These are phyloP conservation scores for Thalassaphorura encarpata DNA, from an alignment of 1,140 invertebrate species.

Conservation along the genomic window DNA sequence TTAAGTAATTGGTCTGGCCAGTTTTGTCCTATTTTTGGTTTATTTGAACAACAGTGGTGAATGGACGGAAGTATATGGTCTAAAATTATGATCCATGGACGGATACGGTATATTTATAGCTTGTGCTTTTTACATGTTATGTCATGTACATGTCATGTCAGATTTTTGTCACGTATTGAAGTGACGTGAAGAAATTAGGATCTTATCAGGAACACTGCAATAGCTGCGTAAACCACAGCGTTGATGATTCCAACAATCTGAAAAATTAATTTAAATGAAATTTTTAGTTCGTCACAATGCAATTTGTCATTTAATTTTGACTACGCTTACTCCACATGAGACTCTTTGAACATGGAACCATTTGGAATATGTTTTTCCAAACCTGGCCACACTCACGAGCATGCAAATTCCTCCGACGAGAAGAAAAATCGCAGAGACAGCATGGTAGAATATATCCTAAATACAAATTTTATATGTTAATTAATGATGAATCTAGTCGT, in stretches of 20 bases:
- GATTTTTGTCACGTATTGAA: not conserved
- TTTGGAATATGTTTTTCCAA: not conserved
- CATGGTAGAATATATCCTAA: not conserved
- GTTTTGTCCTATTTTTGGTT: too few species aligned
- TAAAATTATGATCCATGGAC: not conserved
- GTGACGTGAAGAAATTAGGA: not conserved
- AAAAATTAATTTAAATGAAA: not conserved
- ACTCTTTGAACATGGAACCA: not conserved
- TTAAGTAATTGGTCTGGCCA: too few species aligned
- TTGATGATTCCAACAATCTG: constrained; percentile 6
- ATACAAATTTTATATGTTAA: not conserved
- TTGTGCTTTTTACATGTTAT: not conserved
- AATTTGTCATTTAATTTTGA: not conserved
- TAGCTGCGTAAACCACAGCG: not conserved
- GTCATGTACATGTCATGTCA: not conserved
- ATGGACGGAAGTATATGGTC: too few species aligned
- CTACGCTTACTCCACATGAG: not conserved
- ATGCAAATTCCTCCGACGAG: not conserved
- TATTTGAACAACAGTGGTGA: too few species aligned
- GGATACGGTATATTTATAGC: not conserved
- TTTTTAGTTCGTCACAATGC: not conserved
- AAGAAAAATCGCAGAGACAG: not conserved
- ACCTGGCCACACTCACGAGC: not conserved
- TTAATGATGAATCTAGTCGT: not conserved
- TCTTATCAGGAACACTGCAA: not conserved